These are phyloP conservation scores for Ectropis grisescens DNA, from an alignment of 1,140 invertebrate genomes.

Conservation along the genomic window DNA sequence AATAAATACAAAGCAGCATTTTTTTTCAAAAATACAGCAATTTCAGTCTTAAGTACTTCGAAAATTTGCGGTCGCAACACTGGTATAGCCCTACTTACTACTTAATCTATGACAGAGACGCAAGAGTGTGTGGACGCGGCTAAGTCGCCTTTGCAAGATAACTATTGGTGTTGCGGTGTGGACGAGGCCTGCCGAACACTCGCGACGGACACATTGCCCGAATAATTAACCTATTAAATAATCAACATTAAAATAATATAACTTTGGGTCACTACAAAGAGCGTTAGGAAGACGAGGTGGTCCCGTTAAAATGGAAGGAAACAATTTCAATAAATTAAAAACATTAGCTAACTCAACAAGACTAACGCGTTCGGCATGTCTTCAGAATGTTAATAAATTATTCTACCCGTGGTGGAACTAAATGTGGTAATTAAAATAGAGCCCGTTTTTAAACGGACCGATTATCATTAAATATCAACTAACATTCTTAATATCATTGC, in stretches of 20 bases:
- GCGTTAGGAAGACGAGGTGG: slow-evolving; percentile 53
- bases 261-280: slow-evolving; percentile 57
- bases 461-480: slow-evolving; percentile 28
- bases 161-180: too few species aligned
- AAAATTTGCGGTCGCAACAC: too few species aligned
- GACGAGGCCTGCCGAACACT: too few species aligned
- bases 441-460: slow-evolving; percentile 4
- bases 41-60: too few species aligned
- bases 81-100: too few species aligned
- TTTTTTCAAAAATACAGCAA: too few species aligned
- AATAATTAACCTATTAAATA: slow-evolving; percentile 55
- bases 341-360: slow-evolving; percentile 11
- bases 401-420: slow-evolving; percentile 34
- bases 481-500: slow-evolving; percentile 53
- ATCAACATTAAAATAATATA: slow-evolving; percentile 43
- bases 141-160: too few species aligned
- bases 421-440: slow-evolving; percentile 19
- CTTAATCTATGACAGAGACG: too few species aligned
- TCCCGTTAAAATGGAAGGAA: slow-evolving; percentile 27
- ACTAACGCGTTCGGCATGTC: slow-evolving; percentile 9
- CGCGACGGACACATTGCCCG: too few species aligned
- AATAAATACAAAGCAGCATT: too few species aligned
- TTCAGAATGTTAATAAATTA: slow-evolving; percentile 10
- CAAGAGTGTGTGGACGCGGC: too few species aligned
- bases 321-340: slow-evolving; percentile 24